Conservation (phyloP, 2,888 invertebrate genomes). For the Morinoia aosen region DNA sequence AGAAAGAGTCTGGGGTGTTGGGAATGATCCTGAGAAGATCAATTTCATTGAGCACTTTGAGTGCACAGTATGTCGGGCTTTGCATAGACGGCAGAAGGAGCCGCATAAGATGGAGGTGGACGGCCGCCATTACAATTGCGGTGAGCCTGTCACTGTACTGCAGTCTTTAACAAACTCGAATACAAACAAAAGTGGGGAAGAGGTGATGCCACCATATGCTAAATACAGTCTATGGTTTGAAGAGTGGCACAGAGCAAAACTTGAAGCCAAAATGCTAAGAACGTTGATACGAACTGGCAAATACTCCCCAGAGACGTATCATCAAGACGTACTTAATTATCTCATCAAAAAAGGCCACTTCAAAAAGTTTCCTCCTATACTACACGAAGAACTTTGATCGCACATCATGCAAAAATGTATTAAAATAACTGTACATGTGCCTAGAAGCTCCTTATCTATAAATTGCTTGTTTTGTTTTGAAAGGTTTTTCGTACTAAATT, state of each 20-base stretch:
- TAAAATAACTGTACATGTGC: neutral
- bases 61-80: conserved; percentile 79
- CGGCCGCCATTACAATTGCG: conserved; percentile 75
- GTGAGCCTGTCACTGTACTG: conserved; percentile 72
- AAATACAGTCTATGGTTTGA: conserved; percentile 73
- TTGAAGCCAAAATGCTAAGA: conserved; percentile 72
- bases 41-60: conserved; percentile 78
- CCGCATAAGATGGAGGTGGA: conserved; percentile 59
- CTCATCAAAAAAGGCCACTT: conserved; percentile 56
- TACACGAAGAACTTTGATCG: conserved; percentile 50
- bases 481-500: neutral
- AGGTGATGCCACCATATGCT: neutral
- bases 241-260: conserved; percentile 73
- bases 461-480: neutral
- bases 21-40: conserved; percentile 71
- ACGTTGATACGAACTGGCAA: conserved; percentile 54
- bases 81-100: neutral
- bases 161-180: conserved; percentile 68
- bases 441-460: neutral
- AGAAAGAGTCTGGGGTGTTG: conserved; percentile 72
- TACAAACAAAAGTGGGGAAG: neutral
- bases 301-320: conserved; percentile 41
- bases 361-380: conserved; percentile 35
- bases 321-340: conserved; percentile 50
- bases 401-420: neutral